Conservation (phyloP, 2,113 vertebrate genomes). For the Ptychochromis oligacanthus region DNA sequence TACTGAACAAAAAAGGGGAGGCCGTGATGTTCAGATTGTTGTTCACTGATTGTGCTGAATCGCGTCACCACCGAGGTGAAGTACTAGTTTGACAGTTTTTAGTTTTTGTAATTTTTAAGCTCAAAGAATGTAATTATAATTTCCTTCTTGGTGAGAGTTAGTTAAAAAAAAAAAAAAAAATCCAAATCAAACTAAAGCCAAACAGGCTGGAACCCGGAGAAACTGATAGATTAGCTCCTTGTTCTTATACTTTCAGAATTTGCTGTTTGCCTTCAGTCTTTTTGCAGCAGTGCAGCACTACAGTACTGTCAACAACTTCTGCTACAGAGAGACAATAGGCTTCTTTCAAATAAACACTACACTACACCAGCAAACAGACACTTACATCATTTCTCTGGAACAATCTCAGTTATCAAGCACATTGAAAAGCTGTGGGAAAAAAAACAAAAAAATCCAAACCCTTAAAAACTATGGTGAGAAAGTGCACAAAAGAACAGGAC, state of each 20-base stretch:
- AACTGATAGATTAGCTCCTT: background rate
- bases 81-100: background rate
- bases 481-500: background rate
- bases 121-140: background rate
- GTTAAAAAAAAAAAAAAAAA: background rate
- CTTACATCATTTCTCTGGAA: background rate
- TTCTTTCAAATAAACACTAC: background rate
- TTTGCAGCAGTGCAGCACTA: fast-evolving
- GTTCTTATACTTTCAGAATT: background rate
- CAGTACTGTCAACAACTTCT: background rate
- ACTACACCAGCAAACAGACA: background rate
- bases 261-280: background rate
- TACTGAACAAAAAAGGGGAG: too few relatives aligned
- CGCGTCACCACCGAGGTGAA: background rate
- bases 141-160: background rate
- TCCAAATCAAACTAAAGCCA: background rate
- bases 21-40: fast-evolving
- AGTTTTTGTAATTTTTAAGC: background rate
- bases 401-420: background rate
- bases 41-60: background rate
- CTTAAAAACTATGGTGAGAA: background rate
- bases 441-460: background rate
- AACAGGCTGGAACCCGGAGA: background rate
- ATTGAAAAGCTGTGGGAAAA: fast-evolving
- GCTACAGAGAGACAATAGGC: background rate